Evolutionary conservation across 2,888 invertebrate genomes (phyloP), one percentile per base, ranked within the genome.

Genomic region (Trissonchulus latispiculum): DNA sequence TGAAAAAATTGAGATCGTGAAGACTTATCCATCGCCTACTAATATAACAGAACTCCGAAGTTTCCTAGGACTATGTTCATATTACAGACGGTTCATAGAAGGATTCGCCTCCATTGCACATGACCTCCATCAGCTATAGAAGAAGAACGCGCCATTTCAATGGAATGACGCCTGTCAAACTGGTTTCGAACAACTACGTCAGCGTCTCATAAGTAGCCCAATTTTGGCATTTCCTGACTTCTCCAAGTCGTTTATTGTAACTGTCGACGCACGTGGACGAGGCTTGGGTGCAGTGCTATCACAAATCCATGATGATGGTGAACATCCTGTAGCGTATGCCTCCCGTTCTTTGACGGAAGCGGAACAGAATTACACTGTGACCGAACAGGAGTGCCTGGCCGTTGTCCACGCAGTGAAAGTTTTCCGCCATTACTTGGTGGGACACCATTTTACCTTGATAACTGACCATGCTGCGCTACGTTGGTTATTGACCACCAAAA

Each of bases 401-500:
- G 75, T 78, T 3, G 77, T 79, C 15, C 76, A 68, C 29, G 77
- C 75, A 2, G 69, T 76, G 1, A 61, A 73, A 0, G 72, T 74
- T 23, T 76, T 75, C 37, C 68, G 61, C 8, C 72, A 70, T 0
- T 74, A 72, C 36, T 28, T 76, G 0, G 72, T 68, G 29, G 36
- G 73, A 2, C 67, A 70, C 0, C 70, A 75, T 23, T 67, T 71
- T 29, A 29, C 66, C 0, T 48, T 75, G 0, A 70, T 70, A 15
- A 71, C 73, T 0, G 75, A 76, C 64, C 76, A 76, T 62, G 71
- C 64, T 15, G 75, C 76, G 0, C 71, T 76, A 2, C 67, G 66
- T 36, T 71, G 69, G 31, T 61, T 76, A 0, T 8, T 84, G 75
- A 77, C 78, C 0, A 61, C 85, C 1, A 84, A 84, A 74, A 79